A percentile compares a stretch with the other conserved stretches of the same genome.
Evolutionary conservation across 2,113 vertebrate genomes (phyloP).

Genomic region (Melanerpes formicivorus): DNA sequence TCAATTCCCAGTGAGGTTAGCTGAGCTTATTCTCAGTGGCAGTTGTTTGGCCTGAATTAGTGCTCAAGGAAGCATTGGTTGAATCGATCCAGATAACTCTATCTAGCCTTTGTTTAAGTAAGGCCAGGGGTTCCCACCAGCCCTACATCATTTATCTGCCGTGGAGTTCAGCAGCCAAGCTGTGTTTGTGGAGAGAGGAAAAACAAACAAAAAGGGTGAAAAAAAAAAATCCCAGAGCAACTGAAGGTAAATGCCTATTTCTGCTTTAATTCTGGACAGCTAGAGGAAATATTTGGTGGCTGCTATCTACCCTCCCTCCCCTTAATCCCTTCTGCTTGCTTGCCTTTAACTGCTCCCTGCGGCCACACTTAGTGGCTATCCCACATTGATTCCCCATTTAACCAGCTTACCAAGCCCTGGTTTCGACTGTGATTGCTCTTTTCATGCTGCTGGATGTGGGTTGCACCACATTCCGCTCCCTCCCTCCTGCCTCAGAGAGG

Average conservation of each 20-base stretch:
- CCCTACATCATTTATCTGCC: slow-evolving; percentile 18
- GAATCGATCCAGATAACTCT: slow-evolving; percentile 24
- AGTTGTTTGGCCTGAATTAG: slow-evolving; percentile 41
- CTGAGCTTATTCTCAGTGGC: slow-evolving; percentile 8
- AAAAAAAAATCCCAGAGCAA: not conserved
- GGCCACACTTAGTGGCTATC: not conserved
- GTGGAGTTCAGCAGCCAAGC: not conserved
- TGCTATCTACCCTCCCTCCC: not conserved
- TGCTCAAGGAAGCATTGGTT: slow-evolving; percentile 24
- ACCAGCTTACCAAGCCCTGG: not conserved
- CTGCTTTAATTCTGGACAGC: not conserved
- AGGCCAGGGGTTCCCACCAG: not conserved
- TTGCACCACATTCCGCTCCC: not conserved
- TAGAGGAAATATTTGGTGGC: not conserved
- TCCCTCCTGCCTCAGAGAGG: not conserved
- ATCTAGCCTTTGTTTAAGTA: slow-evolving; percentile 37
- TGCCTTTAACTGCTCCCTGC: not conserved
- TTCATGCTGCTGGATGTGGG: not conserved
- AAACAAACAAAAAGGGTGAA: not conserved
- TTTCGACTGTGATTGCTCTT: not conserved
- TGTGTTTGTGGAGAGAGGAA: not conserved
- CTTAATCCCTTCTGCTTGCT: not conserved
- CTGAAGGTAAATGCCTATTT: not conserved
- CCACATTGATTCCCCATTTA: not conserved
- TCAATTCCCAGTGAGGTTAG: not conserved